Evolutionary conservation across 1,140 invertebrate genomes (phyloP), one percentile per base, ranked within the genome.

Genomic region (Sitodiplosis mosellana): DNA sequence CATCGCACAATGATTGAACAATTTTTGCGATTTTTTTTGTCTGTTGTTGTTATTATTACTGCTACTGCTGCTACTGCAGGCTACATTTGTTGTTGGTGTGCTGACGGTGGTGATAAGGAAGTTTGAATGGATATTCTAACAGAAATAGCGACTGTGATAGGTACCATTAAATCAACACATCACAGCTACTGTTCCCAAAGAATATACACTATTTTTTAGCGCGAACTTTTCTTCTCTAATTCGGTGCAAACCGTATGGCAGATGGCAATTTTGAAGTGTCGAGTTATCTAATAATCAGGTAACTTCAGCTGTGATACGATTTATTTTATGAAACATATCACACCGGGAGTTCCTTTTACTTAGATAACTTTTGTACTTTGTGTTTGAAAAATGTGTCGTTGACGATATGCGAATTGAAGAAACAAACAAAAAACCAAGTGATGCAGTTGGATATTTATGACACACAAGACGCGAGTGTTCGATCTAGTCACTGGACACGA

Each of bases 271-370:
- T n/a, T n/a, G n/a, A n/a, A n/a, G n/a, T n/a, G n/a, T n/a, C n/a
- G n/a, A 59, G 33, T 7, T 34, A 34, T 34, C 7, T 8, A 34
- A 34, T 34, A n/a, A 18, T 51, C 54, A 67, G 62, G 66, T 63
- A 73, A 71, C 67, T 70, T 67, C 56, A 59, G 65, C 70, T 73
- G 71, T 73, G 72, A 74, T 73, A 72, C 67, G 62, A 57, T 45
- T 37, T 50, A 49, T 47, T 48, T 47, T 41, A 63, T 65, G 70
- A 51, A 49, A n/a, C 38, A 45, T 49, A 66, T 68, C 70, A 71
- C 69, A 59, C 56, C 62, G 61, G 58, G 51, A 72, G 68, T 71
- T 67, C 66, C 69, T 68, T 63, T 55, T 61, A 47, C n/a, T n/a
- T n/a, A n/a, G n/a, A n/a, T n/a, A n/a, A 54, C 52, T 47, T 42